Percentiles rank a stretch among this genome's conserved stretches.
phyloP scores from a whole-genome alignment of 2,888 invertebrate species.

The Trichopria drosophilae region DNA sequence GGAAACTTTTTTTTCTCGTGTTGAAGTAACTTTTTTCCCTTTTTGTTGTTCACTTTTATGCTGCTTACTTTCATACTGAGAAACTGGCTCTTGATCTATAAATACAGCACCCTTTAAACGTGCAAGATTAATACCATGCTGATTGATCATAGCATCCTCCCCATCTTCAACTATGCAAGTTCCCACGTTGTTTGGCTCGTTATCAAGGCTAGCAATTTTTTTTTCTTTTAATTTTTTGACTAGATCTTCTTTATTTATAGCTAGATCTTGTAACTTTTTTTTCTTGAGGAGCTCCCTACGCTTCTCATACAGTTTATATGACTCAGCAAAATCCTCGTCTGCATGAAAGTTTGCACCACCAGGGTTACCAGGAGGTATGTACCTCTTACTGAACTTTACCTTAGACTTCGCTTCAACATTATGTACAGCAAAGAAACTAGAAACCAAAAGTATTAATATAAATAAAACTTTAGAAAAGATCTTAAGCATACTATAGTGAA shows the following conservation, averaged over 20 bases:
- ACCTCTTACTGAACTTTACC: conserved; percentile 18
- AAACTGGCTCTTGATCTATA: conserved; percentile 22
- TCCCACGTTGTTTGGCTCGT: conserved; percentile 16
- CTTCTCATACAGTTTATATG: conserved; percentile 20
- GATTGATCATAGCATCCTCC: conserved; percentile 18
- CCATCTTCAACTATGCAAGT: conserved; percentile 17
- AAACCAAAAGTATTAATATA: conserved; percentile 19
- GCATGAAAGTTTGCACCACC: conserved; percentile 12
- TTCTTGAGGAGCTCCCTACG: conserved; percentile 18
- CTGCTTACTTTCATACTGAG: conserved; percentile 18
- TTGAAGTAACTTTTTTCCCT: conserved; percentile 17
- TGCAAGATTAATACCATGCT: conserved; percentile 21
- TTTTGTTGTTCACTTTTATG: conserved; percentile 17
- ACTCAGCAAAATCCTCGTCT: conserved; percentile 21
- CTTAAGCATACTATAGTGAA: conserved; percentile 23
- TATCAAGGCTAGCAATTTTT: conserved; percentile 21
- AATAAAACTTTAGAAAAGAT: conserved; percentile 19
- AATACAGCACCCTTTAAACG: conserved; percentile 22
- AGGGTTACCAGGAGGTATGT: conserved; percentile 21
- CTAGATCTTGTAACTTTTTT: conserved; percentile 19
- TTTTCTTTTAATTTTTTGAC: conserved; percentile 21
- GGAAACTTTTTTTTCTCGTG: conserved; percentile 16
- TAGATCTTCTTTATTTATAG: conserved; percentile 21
- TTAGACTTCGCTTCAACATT: conserved; percentile 16
- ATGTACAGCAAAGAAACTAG: conserved; percentile 17